Base-by-base conservation (phyloP, 2,113 vertebrate species). In the Sinocyclocheilus anophthalmus region DNA sequence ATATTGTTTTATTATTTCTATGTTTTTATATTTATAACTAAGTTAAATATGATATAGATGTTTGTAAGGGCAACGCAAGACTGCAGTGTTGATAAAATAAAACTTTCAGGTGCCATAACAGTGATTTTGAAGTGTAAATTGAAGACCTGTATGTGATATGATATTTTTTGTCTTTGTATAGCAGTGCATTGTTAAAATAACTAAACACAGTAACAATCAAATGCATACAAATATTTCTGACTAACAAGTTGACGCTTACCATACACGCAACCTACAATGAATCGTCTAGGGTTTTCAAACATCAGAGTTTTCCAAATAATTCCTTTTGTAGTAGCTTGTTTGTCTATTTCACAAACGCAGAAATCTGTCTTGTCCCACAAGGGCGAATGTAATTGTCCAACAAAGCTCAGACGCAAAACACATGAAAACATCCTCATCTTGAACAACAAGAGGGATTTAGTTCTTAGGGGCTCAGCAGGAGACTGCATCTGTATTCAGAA, bases 391-490 rank as follows among this genome's bases (percentile, higher is more conserved):
- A 82, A 82, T 70, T 53, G 63, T 82, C 45, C 45, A 82, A 70
- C 42, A 82, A 70, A 70, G 48, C 63, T 53, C 61, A 53, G 45
- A 82, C 2, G 12, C 63, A 82, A 53, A 81, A 70, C 81, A 67
- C 24, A 70, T 70, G 63, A 82, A 70, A 70, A n/a, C 81, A 70
- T 70, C 70, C 63, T 82, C 81, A 82, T 53, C 81, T 77, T 22
- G 50, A 3, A 70, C 61, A 69, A 53, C 61, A 67, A 65, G 37
- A 65, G 65, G 45, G 81, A 37, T 70, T 82, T 70, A 53, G 9
- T 70, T 82, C 65, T 53, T 82, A 81, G 14, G 14, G 16, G 59
- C 39, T 45, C 42, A 48, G 22, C 37, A 33, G 16, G 14, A 82
- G 57, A 45, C 63, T 33, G 63, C 24, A n/a, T 26, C 8, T 67